Conservation (phyloP, 2,888 invertebrate genomes). For the Mythimna pallens region DNA sequence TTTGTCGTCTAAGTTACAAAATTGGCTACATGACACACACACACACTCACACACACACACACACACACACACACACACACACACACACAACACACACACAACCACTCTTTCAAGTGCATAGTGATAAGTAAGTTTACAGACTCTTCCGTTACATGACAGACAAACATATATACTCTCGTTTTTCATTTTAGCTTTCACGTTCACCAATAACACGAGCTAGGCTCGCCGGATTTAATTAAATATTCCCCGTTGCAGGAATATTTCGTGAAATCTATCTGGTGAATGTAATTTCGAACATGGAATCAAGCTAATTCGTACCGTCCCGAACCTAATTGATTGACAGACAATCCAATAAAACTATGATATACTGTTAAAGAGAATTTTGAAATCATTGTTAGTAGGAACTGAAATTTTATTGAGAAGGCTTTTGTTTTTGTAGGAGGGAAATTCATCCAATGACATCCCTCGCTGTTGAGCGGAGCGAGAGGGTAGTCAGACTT, state of each 20-base stretch:
- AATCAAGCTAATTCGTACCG: neutral
- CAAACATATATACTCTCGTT: neutral
- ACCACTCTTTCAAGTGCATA: neutral
- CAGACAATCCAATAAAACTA: neutral
- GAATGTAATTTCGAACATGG: constrained; percentile 4
- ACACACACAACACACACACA: too few species aligned
- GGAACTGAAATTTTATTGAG: neutral
- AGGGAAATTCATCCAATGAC: too few species aligned
- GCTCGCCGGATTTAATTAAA: constrained; percentile 22
- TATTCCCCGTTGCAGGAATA: neutral
- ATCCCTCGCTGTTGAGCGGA: too few species aligned
- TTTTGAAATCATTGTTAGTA: neutral
- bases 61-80: too few species aligned
- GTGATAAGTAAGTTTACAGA: too few species aligned
- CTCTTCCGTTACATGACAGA: neutral
- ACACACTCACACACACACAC: too few species aligned
- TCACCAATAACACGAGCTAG: constrained; percentile 12
- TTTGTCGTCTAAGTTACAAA: too few species aligned
- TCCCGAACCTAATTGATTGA: neutral
- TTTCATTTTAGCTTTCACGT: constrained; percentile 8
- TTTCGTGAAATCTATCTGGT: neutral
- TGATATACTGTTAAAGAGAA: neutral
- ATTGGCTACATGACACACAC: too few species aligned
- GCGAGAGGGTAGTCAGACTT: too few species aligned
- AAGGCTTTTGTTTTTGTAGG: too few species aligned